phyloP scores from a whole-genome alignment of 2,888 invertebrate species.

The Hemaris fuciformis region DNA sequence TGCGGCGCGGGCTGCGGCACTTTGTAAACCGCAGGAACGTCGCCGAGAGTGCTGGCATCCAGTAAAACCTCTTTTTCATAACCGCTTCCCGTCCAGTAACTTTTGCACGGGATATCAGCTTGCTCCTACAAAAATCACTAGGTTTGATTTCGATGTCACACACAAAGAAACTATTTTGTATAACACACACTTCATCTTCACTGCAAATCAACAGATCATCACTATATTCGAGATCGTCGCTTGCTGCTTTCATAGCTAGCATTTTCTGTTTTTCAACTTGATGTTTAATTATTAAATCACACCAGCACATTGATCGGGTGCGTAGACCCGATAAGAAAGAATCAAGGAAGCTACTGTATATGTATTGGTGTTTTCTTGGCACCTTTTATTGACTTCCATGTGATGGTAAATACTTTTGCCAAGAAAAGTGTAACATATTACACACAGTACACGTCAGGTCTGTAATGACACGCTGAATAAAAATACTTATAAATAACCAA shows the following conservation, averaged over 20 bases:
- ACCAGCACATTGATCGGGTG: conserved; percentile 42
- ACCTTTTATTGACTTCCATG: conserved; percentile 31
- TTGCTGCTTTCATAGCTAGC: conserved; percentile 25
- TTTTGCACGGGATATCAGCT: conserved; percentile 51
- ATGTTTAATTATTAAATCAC: conserved; percentile 17
- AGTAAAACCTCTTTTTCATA: conserved; percentile 66
- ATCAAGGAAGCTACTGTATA: conserved; percentile 40
- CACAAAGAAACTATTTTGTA: background rate
- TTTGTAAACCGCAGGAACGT: conserved; percentile 84
- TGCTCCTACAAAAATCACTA: conserved; percentile 52
- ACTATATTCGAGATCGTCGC: background rate
- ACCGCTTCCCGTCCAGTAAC: conserved; percentile 53
- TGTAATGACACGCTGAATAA: background rate
- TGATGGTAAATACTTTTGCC: conserved; percentile 37
- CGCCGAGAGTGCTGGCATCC: conserved; percentile 83
- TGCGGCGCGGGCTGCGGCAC: conserved; percentile 82
- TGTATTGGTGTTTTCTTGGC: conserved; percentile 43
- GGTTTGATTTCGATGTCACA: conserved; percentile 20
- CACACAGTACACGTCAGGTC: background rate
- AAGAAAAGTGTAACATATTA: conserved; percentile 17
- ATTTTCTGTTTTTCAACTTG: conserved; percentile 25
- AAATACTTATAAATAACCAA: background rate
- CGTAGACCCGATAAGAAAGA: conserved; percentile 32
- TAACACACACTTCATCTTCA: conserved; percentile 22
- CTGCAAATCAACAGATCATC: conserved; percentile 19